Evolutionary conservation across 1,140 invertebrate genomes (phyloP).

Genomic region (Hyles euphorbiae): DNA sequence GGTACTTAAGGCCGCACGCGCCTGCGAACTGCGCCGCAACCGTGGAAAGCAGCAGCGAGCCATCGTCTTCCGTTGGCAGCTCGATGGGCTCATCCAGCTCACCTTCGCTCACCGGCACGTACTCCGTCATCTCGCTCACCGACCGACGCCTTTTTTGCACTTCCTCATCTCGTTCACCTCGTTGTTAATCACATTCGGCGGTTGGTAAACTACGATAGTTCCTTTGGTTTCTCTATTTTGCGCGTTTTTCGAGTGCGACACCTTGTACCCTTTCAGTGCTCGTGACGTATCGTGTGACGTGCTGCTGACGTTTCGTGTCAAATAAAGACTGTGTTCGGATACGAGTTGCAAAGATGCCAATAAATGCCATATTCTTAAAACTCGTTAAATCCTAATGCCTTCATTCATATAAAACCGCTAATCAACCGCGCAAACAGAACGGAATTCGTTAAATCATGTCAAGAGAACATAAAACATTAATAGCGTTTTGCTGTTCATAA

Average conservation of each 20-base stretch:
- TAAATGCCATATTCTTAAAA: too few relatives aligned
- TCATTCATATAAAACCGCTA: too few relatives aligned
- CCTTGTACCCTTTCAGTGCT: slow-evolving; percentile 18
- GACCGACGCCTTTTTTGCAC: slow-evolving; percentile 32
- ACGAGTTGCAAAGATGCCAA: too few relatives aligned
- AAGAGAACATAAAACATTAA: too few relatives aligned
- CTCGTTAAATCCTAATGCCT: too few relatives aligned
- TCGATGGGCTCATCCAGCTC: slow-evolving; percentile 92
- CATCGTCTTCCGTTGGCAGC: slow-evolving; percentile 90
- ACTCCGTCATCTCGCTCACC: slow-evolving; percentile 70
- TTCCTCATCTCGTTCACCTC: slow-evolving; percentile 55
- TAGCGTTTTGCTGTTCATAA: too few relatives aligned
- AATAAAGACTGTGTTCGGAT: background rate
- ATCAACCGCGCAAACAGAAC: too few relatives aligned
- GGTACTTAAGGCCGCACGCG: slow-evolving; percentile 92
- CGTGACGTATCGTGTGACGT: slow-evolving; percentile 49
- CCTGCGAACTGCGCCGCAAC: slow-evolving; percentile 91
- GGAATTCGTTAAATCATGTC: too few relatives aligned
- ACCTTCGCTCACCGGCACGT: slow-evolving; percentile 85
- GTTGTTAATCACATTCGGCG: slow-evolving; percentile 17
- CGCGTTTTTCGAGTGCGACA: background rate
- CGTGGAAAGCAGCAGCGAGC: slow-evolving; percentile 87
- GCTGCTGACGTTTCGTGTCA: slow-evolving; percentile 20
- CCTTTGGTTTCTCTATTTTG: slow-evolving; percentile 13
- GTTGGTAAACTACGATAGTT: slow-evolving; percentile 10